Percentiles rank a stretch among this genome's conserved stretches.
phyloP scores from a whole-genome alignment of 2,888 invertebrate genomes.

The Alloplasta piceator region DNA sequence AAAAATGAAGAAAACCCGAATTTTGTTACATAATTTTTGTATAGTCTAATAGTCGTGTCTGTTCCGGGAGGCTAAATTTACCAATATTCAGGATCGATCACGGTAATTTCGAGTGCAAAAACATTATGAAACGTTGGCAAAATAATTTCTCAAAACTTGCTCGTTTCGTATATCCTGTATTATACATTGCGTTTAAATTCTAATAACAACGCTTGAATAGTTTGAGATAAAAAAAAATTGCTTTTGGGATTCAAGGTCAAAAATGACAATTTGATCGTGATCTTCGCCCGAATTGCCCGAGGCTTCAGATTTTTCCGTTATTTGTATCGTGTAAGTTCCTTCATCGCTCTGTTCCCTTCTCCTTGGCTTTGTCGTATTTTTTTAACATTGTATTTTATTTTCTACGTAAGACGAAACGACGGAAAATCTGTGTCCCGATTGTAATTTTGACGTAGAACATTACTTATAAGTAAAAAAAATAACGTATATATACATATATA shows the following conservation, averaged over 20 bases:
- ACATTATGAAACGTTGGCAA: conserved; percentile 13
- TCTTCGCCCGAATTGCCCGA: conserved; percentile 39
- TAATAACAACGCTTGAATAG: conserved; percentile 26
- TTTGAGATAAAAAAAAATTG: conserved; percentile 38
- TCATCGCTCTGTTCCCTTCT: conserved; percentile 19
- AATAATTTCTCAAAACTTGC: conserved; percentile 32
- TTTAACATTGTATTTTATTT: conserved; percentile 53
- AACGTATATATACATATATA: conserved; percentile 57
- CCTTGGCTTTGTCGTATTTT: conserved; percentile 5
- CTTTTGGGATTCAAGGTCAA: conserved; percentile 50
- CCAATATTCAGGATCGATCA: conserved; percentile 28
- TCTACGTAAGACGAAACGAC: conserved; percentile 32
- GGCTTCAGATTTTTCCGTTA: conserved; percentile 42
- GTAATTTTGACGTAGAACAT: conserved; percentile 51
- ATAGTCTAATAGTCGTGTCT: conserved; percentile 76
- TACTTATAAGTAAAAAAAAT: conserved; percentile 40
- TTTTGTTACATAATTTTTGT: conserved; percentile 81
- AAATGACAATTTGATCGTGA: conserved; percentile 35
- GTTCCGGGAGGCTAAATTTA: conserved; percentile 30
- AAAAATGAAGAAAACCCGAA: conserved; percentile 70
- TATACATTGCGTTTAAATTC: conserved; percentile 55
- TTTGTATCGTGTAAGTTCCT: neutral
- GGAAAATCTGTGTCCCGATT: conserved; percentile 45
- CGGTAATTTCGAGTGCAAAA: neutral
- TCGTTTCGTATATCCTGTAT: conserved; percentile 61